Evolutionary conservation across 2,888 invertebrate genomes (phyloP).

Genomic region (Andrena camellia): DNA sequence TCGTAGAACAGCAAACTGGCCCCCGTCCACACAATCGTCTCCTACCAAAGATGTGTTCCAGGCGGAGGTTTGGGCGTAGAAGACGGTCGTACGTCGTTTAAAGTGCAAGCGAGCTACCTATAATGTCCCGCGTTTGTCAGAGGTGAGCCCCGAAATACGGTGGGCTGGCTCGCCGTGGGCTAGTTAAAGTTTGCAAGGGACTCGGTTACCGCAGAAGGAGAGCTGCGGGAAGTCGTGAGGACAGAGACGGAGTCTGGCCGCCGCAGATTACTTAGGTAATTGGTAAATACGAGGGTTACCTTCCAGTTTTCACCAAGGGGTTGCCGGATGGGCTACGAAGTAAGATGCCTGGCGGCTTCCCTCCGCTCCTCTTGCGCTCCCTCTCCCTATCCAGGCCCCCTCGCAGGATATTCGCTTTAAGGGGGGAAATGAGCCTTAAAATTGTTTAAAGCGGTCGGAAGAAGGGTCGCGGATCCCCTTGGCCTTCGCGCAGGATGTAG

Average conservation of each 20-base stretch:
- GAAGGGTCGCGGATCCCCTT: constrained; percentile 77
- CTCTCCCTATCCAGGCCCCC: constrained; percentile 17
- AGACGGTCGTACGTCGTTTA: constrained; percentile 60
- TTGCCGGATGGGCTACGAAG: constrained; percentile 71
- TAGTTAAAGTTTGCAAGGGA: constrained; percentile 70
- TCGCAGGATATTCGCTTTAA: constrained; percentile 84
- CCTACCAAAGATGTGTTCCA: not conserved
- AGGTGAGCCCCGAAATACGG: constrained; percentile 38
- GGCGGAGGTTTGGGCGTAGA: not conserved
- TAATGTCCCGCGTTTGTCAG: constrained; percentile 71
- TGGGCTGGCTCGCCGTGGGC: constrained; percentile 71
- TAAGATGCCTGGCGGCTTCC: constrained; percentile 76
- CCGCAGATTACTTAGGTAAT: constrained; percentile 85
- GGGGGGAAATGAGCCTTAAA: constrained; percentile 85
- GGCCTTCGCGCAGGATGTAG: constrained; percentile 65
- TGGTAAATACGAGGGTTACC: constrained; percentile 85
- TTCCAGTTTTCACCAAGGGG: constrained; percentile 78
- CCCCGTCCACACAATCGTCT: not conserved
- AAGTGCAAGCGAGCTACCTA: constrained; percentile 31
- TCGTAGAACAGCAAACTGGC: not conserved
- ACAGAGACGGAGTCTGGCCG: constrained; percentile 79
- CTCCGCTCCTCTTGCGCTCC: constrained; percentile 6
- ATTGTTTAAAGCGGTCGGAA: constrained; percentile 85
- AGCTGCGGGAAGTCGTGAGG: constrained; percentile 76
- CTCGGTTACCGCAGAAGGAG: constrained; percentile 68